Base-by-base conservation (phyloP, 2,888 invertebrate genomes). In the Leptarthrus brevirostris region DNA sequence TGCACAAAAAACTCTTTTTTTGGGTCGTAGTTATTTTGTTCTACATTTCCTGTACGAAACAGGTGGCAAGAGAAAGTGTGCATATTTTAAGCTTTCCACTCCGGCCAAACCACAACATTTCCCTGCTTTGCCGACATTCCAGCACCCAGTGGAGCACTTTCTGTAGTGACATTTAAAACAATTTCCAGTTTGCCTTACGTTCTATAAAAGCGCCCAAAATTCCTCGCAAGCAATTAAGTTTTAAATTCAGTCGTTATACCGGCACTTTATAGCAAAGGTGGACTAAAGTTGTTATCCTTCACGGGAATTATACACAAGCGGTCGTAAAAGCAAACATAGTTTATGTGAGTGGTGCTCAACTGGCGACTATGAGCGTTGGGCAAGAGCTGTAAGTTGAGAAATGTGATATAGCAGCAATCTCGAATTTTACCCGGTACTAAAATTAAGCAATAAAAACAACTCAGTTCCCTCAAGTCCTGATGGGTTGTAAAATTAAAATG, bases 401-500 rank as follows among this genome's bases (percentile, higher is more conserved):
- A 56, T 56, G 56, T 56, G 56, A 12, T 56, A 56, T 56, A 56
- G 30, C 26, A 30, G 56, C 56, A 56, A 56, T 56, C 56, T 56
- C 56, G 24, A 56, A 56, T 26, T 56, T 56, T 56, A 56, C 56
- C 30, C 26, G 30, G 30, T 16, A 56, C 56, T 56, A 56, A 56
- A 56, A 56, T 56, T 56, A 16, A 56, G 56, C 56, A 56, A 56
- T 56, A 56, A 56, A 56, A 56, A 8, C 56, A 56, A 16, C 56
- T 26, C 24, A 30, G 34, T 14, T 56, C 30, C 34, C 30, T 56
- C 56, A 56, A 56, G 56, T 56, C 56, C 56, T 56, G 56, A 56
- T 56, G 56, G 56, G 56, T 56, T 56, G 56, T 56, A 56, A 56
- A 56, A 56, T 56, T 56, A 56, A 56, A 56, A 56, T 56, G 56